These are phyloP conservation scores for Ursus arctos DNA, from an alignment of 2,113 vertebrate genomes.

Conservation along the genomic window DNA sequence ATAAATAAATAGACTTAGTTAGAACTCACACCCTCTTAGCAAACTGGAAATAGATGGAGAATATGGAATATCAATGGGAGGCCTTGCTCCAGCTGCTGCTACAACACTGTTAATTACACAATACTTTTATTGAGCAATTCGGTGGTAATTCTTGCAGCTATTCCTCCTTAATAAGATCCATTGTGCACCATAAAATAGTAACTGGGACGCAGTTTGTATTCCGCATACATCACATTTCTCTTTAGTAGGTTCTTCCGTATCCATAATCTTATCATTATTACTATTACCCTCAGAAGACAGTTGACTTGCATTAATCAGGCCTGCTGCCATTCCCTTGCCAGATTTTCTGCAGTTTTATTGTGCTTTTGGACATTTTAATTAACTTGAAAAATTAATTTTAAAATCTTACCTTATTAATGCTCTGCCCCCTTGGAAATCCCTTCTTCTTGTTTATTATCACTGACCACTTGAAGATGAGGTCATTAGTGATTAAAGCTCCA, in stretches of 20 bases:
- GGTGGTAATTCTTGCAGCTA: conserved; percentile 89
- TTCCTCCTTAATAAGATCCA: conserved; percentile 92
- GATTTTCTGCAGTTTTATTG: conserved; percentile 91
- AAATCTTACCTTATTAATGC: conserved; percentile 90
- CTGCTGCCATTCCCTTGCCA: conserved; percentile 90
- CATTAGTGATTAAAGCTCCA: conserved; percentile 53
- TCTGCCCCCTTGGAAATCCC: conserved; percentile 83
- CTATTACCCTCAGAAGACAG: conserved; percentile 91
- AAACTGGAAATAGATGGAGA: conserved; percentile 86
- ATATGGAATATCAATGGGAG: conserved; percentile 87
- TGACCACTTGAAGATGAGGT: conserved; percentile 85
- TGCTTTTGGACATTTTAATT: conserved; percentile 94
- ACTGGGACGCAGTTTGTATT: conserved; percentile 91
- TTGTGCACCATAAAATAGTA: conserved; percentile 91
- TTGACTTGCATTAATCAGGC: conserved; percentile 91
- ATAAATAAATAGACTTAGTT: conserved; percentile 49
- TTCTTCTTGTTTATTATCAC: conserved; percentile 86
- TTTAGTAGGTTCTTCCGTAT: conserved; percentile 90
- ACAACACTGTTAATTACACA: conserved; percentile 90
- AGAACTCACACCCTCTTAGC: conserved; percentile 81
- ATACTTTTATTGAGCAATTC: conserved; percentile 91
- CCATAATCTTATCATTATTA: conserved; percentile 92
- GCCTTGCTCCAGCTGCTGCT: conserved; percentile 87
- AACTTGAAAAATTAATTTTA: conserved; percentile 93
- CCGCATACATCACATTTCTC: conserved; percentile 88